Base-by-base conservation (phyloP, 92 coral and sea anemone species). In the Bergia puertoricense region DNA sequence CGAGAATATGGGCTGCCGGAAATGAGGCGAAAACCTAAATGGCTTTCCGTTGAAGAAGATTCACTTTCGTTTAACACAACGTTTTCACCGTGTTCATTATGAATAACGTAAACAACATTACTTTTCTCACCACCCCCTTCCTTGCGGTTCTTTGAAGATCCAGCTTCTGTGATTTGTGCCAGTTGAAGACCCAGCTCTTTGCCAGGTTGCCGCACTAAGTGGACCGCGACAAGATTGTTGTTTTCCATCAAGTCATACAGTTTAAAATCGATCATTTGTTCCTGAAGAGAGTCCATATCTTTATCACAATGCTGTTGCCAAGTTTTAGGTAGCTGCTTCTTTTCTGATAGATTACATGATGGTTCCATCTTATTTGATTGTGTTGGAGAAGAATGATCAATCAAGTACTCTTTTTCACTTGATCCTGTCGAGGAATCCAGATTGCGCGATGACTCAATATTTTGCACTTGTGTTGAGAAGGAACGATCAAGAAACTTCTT, bases 111-210 rank as follows among this genome's bases (percentile, higher is more conserved):
- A 65, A 95, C 88, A 11, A 95, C 98, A 20, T 81, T 86, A 51
- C 73, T 82, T 39, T 93, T 88, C 37, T 59, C 81, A n/a, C 77
- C 39, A 22, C 22, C 45, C 5, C 72, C 85, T 37, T 68, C 90
- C 56, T 82, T 73, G 46, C 62, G 11, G 57, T 89, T 82, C 73
- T 86, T 80, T 57, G 91, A 86, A 51, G 92, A 79, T 6, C 95
- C 96, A 15, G 95, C 90, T 91, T 89, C 85, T 40, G 93, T 92
- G 46, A 95, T 96, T 76, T 93, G 95, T 48, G 94, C 98, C 62
- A 95, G 91, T 89, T 95, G 94, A 66, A 95, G 85, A 36, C 98
- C 98, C 74, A 94, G 81, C 78, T 85, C 93, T 41, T 92, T 88
- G n/a, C 93, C 98, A 22, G 92, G 91, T 22, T 80, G 88, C 40